Conservation (phyloP, 2,797 vertebrate genomes). For the Intellagama lesueurii region DNA sequence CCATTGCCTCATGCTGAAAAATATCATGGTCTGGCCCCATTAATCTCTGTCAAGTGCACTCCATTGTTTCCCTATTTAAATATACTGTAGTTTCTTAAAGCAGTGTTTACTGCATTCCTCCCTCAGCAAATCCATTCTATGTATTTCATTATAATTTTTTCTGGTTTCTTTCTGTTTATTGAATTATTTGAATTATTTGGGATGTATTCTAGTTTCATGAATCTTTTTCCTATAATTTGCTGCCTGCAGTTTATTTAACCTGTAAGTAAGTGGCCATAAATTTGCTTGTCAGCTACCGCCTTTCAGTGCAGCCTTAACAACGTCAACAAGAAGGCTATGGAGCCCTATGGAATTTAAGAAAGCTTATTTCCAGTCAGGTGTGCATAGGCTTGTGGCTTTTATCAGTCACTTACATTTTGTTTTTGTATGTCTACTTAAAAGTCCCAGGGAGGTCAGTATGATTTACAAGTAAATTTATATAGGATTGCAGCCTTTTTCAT, state of each 20-base stretch:
- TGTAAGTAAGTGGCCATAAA: background rate
- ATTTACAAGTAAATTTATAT: background rate
- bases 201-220: background rate
- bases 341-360: background rate
- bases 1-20: background rate
- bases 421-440: too few species aligned
- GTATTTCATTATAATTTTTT: background rate
- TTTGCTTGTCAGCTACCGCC: background rate
- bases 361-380: background rate
- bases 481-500: too few species aligned
- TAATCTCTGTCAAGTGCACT: background rate
- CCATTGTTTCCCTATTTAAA: background rate
- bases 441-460: too few species aligned
- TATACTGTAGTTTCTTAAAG: background rate
- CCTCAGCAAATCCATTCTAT: background rate
- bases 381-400: background rate
- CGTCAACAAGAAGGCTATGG: too few species aligned
- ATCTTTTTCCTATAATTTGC: background rate
- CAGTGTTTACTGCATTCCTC: background rate
- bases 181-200: background rate
- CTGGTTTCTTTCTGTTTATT: background rate
- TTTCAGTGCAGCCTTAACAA: background rate
- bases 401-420: background rate
- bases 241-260: background rate
- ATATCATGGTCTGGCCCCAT: background rate